Base-by-base conservation (phyloP, 2,888 invertebrate genomes). In the Erebia epiphron region DNA sequence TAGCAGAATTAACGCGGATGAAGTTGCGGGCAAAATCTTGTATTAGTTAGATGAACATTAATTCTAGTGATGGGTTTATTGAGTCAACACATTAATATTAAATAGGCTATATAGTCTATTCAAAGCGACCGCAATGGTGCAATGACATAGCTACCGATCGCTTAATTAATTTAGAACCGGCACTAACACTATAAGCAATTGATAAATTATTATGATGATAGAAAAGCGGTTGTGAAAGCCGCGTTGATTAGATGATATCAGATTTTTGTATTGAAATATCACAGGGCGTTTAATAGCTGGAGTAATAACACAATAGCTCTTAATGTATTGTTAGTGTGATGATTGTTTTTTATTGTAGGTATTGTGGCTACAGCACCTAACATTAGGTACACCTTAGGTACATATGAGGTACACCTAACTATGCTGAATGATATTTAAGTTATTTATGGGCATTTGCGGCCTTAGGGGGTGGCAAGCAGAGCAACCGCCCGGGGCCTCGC, bases 161-260 rank as follows among this genome's bases (percentile, higher is more conserved):
- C 43, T 65, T 65, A 65, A 65, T 65, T 65, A 56, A 65, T 67
- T 67, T 67, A 58, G 46, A 66, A 57, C 66, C 57, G 46, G 57
- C 49, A 67, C 26, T 57, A 49, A 57, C 21, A 49, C 57, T 54
- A 16, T 56, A 14, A n/a, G 49, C 66, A 67, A 67, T 67, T 57
- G 66, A 67, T 57, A 57, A 66, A 58, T 66, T 56, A 57, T 58
- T 56, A 57, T 58, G 46, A 46, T 26, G 46, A 57, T 57, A 67
- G 56, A 49, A 46, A 57, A 67, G 66, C 49, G 26, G 46, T 58
- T 58, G 57, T 67, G 66, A 67, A 66, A 67, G 66, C 57, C n/a
- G 52, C 65, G 57, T 49, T 67, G 57, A 57, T 46, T 67, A 57
- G 57, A 67, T 67, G 43, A 66, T 56, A 67, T 67, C 58, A 46